These are phyloP conservation scores for Acronicta psi DNA, from an alignment of 2,888 invertebrate species.

Conservation along the genomic window DNA sequence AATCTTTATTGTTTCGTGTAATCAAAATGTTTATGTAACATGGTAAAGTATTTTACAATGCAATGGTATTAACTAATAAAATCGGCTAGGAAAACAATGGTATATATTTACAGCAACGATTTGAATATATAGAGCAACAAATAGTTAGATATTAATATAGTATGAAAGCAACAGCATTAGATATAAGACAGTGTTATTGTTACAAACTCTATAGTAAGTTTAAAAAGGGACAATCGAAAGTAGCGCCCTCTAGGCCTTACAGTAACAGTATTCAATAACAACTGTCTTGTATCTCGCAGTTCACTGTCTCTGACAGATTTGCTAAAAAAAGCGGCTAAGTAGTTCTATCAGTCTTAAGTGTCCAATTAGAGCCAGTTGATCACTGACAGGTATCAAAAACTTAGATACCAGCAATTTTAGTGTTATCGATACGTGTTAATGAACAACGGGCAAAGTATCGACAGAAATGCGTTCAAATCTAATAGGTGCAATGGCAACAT, in stretches of 20 bases:
- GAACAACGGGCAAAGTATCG: conserved; percentile 36
- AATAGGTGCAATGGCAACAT: conserved; percentile 36
- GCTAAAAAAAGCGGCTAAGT: conserved; percentile 57
- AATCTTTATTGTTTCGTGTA: conserved; percentile 8
- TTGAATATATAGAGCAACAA: conserved; percentile 32
- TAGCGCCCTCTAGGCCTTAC: conserved; percentile 13
- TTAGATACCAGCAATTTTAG: conserved; percentile 19
- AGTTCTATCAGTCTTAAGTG: conserved; percentile 67
- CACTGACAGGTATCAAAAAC: conserved; percentile 28
- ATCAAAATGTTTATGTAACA: conserved; percentile 15
- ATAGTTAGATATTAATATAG: conserved; percentile 21
- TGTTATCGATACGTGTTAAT: conserved; percentile 15
- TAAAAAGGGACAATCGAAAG: conserved; percentile 4
- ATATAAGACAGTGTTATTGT: conserved; percentile 30
- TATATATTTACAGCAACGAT: conserved; percentile 48
- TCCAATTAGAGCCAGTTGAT: conserved; percentile 53
- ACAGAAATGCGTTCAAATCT: conserved; percentile 53
- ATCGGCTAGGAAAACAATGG: conserved; percentile 47
- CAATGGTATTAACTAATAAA: conserved; percentile 43
- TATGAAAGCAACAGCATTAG: conserved; percentile 34
- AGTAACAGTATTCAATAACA: conserved; percentile 7
- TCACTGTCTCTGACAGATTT: conserved; percentile 44
- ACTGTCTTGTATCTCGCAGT: conserved; percentile 32
- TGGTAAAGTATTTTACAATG: conserved; percentile 27
- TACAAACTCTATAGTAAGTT: background rate